Base-by-base conservation (phyloP, 2,113 vertebrate genomes). In the Atractosteus spatula region DNA sequence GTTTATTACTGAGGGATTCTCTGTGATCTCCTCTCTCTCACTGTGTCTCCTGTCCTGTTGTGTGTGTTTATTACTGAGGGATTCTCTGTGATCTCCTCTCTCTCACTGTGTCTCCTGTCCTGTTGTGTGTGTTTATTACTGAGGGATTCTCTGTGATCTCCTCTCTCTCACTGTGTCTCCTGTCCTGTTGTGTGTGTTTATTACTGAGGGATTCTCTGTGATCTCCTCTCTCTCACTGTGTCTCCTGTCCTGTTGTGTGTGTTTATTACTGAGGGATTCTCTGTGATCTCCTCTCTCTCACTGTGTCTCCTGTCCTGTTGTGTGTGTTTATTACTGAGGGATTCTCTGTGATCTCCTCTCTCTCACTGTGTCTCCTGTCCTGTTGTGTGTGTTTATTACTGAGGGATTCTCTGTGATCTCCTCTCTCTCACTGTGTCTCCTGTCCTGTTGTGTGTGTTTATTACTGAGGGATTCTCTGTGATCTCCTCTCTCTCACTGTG, bases 391-490 rank as follows among this genome's bases (percentile, higher is more conserved):
- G 17, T 29, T 29, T 29, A 1, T 42, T 5, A 51, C 47, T 51
- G 47, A 51, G 0, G 47, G 5, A 2, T 10, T 2, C 47, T 51
- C 47, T 5, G n/a, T n/a, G n/a, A 3, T 51, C n/a, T n/a, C n/a
- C 47, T 3, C 47, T 51, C 47, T 51, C 47, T 8, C 47, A 51
- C 8, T 8, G 7, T 65, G 41, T 66, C 41, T 66, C 41, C 43
- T 7, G 7, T 13, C 14, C 12, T 12, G 43, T 29, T 64, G 62
- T 42, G 7, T 41, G 41, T 66, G 12, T 95, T 95, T n/a, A 94
- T 96, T 68, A 87, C 89, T 0, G 95, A 96, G 80, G 96, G 95
- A 81, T 96, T 96, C 76, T n/a, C n/a, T n/a, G 95, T 96, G 82
- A 93, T 5, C 47, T 51, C 47, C n/a, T n/a, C n/a, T 29, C 57